Percentiles rank a stretch among this genome's conserved stretches.
Conservation (phyloP, 1,140 invertebrate genomes). For the Cryptotermes secundus region DNA sequence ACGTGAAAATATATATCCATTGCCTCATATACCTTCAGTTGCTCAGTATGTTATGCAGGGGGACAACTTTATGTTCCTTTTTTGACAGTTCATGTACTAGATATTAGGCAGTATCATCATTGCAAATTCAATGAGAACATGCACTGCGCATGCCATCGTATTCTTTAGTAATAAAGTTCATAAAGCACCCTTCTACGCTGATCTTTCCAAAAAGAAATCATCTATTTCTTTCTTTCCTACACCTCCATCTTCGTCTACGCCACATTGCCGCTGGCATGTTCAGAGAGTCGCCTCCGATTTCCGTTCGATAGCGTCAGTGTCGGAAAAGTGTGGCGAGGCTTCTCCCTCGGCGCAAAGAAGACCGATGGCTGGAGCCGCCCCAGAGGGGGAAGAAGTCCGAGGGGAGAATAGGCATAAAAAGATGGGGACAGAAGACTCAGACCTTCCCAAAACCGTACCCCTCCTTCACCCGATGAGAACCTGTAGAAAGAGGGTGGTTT, state of each 20-base stretch:
- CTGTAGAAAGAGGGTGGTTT: neutral
- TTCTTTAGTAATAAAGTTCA: too few species aligned
- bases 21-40: too few species aligned
- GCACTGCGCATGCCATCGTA: too few species aligned
- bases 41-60: too few species aligned
- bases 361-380: neutral
- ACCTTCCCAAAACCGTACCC: neutral
- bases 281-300: conserved; percentile 2
- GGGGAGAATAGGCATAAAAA: neutral
- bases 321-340: neutral
- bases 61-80: too few species aligned
- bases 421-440: neutral
- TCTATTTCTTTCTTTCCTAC: neutral
- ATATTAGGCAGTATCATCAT: too few species aligned
- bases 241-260: conserved; percentile 1
- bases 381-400: neutral
- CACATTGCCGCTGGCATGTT: neutral
- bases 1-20: too few species aligned
- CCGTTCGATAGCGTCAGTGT: conserved; percentile 2
- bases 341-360: neutral
- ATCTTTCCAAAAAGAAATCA: neutral
- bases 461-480: neutral
- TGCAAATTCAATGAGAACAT: too few species aligned
- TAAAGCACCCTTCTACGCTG: neutral
- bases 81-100: too few species aligned